Base-by-base conservation (phyloP, 1,140 invertebrate genomes). In the Gonatopus flavifemur region DNA sequence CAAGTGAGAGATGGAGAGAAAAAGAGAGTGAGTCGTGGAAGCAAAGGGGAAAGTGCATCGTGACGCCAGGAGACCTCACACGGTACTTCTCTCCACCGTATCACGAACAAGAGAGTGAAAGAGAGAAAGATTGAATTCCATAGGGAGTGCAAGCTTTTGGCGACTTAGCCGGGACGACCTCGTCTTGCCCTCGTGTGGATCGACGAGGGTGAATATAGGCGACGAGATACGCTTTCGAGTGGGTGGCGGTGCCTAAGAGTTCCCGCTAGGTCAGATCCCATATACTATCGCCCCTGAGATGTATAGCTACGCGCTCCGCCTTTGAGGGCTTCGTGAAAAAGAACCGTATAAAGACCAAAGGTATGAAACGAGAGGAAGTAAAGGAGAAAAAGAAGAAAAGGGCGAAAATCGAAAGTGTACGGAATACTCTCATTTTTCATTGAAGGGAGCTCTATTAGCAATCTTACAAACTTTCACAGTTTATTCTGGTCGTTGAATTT, bases 101-200 rank as follows among this genome's bases (percentile, higher is more conserved):
- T 60, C 42, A 59, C 56, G 57, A n/a, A n/a, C n/a, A n/a, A n/a
- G n/a, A n/a, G n/a, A n/a, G n/a, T n/a, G n/a, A n/a, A n/a, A n/a
- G n/a, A n/a, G n/a, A n/a, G n/a, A n/a, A 57, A 44, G 49, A 52
- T 43, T 44, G 52, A 61, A 61, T 61, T 61, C 59, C 59, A 32
- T 36, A n/a, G 59, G 57, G 59, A 61, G 33, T 32, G 48, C 32
- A 44, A 61, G 59, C 52, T 61, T 61, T 61, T 56, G 59, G 57
- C 53, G 59, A 61, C 59, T 61, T 60, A 59, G 52, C 46, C 21
- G 51, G 57, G 49, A n/a, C 54, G 45, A 45, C 49, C 49, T 36
- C 40, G 55, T 35, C 25, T n/a, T 48, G 46, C 44, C 45, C 46
- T 54, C 37, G 33, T 42, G 28, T 46, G 43, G 53, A 37, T 35